These are phyloP conservation scores for Cheilosia urbana DNA, from an alignment of 2,888 invertebrate genomes.

Conservation along the genomic window DNA sequence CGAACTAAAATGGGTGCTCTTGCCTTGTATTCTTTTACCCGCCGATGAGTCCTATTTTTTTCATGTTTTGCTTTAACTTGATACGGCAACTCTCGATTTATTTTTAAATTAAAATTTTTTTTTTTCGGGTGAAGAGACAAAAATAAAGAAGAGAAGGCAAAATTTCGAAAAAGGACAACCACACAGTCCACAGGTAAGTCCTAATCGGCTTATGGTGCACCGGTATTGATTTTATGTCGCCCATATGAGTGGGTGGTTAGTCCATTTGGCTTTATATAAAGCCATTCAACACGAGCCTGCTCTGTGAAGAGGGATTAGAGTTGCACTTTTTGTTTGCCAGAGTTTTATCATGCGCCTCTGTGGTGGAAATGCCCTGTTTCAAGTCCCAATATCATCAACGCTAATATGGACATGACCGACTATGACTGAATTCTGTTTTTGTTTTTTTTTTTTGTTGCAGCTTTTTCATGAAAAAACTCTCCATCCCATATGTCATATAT, in stretches of 20 bases:
- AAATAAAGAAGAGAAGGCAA: background rate
- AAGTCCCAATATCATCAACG: slow-evolving; percentile 65
- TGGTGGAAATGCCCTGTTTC: slow-evolving; percentile 46
- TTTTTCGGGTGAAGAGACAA: slow-evolving; percentile 46
- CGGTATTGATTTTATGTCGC: slow-evolving; percentile 68
- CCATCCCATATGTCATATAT: slow-evolving; percentile 50
- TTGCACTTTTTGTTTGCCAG: slow-evolving; percentile 18
- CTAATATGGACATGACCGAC: slow-evolving; percentile 55
- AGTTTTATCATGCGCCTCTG: slow-evolving; percentile 18
- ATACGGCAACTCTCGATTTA: slow-evolving; percentile 38
- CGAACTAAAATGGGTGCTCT: slow-evolving; percentile 38
- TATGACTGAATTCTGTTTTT: slow-evolving; percentile 13
- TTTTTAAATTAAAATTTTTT: slow-evolving; percentile 69
- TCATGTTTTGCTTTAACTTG: slow-evolving; percentile 3
- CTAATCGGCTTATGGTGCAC: slow-evolving; percentile 74
- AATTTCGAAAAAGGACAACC: slow-evolving; percentile 23
- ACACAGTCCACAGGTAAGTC: slow-evolving; percentile 63
- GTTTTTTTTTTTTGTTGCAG: slow-evolving; percentile 4
- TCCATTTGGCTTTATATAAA: slow-evolving; percentile 65
- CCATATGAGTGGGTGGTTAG: slow-evolving; percentile 48
- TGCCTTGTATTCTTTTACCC: background rate
- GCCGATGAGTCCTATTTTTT: background rate
- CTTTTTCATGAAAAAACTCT: slow-evolving; percentile 10
- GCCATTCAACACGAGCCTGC: slow-evolving; percentile 63
- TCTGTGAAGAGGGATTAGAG: slow-evolving; percentile 65